These are phyloP conservation scores for Lepus americanus DNA, from an alignment of 2,113 vertebrate species.

Conservation along the genomic window DNA sequence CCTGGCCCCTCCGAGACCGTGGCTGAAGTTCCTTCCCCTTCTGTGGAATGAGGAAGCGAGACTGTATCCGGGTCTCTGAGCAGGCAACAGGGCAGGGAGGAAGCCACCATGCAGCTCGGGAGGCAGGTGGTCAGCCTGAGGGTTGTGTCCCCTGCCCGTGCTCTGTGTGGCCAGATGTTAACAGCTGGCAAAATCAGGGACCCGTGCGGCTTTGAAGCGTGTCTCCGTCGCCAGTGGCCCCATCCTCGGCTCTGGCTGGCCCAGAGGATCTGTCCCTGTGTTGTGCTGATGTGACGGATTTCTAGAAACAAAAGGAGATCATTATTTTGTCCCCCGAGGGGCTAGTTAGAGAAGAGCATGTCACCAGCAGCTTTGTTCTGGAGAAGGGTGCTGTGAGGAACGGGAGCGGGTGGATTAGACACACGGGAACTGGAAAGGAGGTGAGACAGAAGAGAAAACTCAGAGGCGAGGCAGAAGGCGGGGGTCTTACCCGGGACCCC, in stretches of 20 bases:
- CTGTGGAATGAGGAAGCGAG: background rate
- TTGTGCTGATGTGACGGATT: constrained; percentile 15
- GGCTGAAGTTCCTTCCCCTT: background rate
- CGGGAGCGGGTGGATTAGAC: background rate
- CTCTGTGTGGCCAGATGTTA: background rate
- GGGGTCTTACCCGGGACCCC: background rate
- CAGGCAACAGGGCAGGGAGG: background rate
- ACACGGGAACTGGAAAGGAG: fast-evolving
- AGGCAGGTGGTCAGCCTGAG: background rate
- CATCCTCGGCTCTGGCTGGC: background rate
- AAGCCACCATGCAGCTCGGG: background rate
- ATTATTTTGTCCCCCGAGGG: constrained; percentile 67
- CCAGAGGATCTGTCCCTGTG: background rate
- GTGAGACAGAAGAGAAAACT: background rate
- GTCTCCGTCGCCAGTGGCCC: fast-evolving
- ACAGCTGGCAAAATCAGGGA: background rate
- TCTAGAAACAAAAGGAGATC: constrained; percentile 32
- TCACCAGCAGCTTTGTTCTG: constrained; percentile 19
- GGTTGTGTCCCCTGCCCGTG: background rate
- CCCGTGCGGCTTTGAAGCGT: background rate
- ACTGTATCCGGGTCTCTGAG: background rate
- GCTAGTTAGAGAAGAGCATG: constrained; percentile 5
- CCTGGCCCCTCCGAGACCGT: background rate
- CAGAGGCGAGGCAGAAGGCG: background rate
- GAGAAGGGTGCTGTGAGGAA: background rate